Conservation (phyloP, 2,888 invertebrate genomes). For the Oeneis ivallda region DNA sequence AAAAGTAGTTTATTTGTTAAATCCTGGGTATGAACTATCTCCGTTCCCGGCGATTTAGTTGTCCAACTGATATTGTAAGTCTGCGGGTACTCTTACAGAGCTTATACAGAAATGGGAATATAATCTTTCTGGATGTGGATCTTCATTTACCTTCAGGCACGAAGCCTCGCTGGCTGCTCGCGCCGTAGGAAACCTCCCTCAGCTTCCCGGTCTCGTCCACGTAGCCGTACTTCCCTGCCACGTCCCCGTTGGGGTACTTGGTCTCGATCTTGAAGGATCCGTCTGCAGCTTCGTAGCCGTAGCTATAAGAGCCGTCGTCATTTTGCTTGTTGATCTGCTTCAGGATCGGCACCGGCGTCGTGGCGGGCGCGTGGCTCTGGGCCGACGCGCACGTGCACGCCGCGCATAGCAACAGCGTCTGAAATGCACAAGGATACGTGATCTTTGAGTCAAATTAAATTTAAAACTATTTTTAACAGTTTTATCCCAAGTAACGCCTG, state of each 20-base stretch:
- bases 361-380: slow-evolving; percentile 79
- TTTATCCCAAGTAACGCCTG: too few relatives aligned
- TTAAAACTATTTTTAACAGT: too few relatives aligned
- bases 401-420: slow-evolving; percentile 42
- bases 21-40: too few relatives aligned
- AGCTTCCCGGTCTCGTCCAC: slow-evolving; percentile 88
- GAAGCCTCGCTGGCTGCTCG: slow-evolving; percentile 89
- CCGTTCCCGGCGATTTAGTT: slow-evolving; percentile 89
- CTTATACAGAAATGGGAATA: too few relatives aligned
- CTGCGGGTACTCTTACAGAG: too few relatives aligned
- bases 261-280: slow-evolving; percentile 94
- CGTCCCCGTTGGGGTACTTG: slow-evolving; percentile 91
- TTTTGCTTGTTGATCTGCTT: slow-evolving; percentile 93
- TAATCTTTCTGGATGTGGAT: too few relatives aligned
- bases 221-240: slow-evolving; percentile 95
- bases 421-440: slow-evolving; percentile 21
- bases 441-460: too few relatives aligned
- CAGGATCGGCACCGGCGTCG: slow-evolving; percentile 90
- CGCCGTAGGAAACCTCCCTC: slow-evolving; percentile 93
- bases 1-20: too few relatives aligned
- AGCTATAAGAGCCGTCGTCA: slow-evolving; percentile 93
- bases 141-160: slow-evolving; percentile 88
- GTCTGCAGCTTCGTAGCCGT: slow-evolving; percentile 93
- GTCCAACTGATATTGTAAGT: too few relatives aligned
- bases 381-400: slow-evolving; percentile 59